Percentiles rank a stretch among this genome's conserved stretches.
phyloP scores from a whole-genome alignment of 2,888 invertebrate species.

The Nomada hirtipes region DNA sequence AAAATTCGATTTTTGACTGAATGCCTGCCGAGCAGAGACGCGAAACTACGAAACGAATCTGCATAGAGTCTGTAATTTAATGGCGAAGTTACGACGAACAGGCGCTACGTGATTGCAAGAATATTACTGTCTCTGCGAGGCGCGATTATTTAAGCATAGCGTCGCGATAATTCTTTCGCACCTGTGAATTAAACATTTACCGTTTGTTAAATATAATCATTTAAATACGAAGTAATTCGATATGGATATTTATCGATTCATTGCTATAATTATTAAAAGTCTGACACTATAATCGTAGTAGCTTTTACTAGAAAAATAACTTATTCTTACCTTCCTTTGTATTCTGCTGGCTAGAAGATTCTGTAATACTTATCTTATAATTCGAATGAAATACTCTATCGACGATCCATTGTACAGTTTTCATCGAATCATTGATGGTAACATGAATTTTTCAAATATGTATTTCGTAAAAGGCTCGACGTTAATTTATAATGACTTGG shows the following conservation, averaged over 20 bases:
- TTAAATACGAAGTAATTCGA: too few species aligned
- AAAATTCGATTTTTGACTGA: conserved; percentile 18
- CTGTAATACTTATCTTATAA: background rate
- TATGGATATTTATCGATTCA: too few species aligned
- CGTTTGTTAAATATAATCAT: too few species aligned
- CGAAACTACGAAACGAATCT: conserved; percentile 4
- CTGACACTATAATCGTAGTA: too few species aligned
- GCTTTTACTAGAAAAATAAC: background rate
- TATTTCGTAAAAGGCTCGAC: background rate
- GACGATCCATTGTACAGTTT: background rate
- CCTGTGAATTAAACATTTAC: too few species aligned
- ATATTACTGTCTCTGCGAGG: background rate
- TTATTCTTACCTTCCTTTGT: background rate
- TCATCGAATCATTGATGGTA: background rate
- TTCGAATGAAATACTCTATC: background rate
- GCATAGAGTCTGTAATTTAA: conserved; percentile 15
- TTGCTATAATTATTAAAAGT: too few species aligned
- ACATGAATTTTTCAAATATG: background rate
- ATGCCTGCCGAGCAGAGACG: conserved; percentile 2
- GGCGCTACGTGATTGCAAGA: conserved; percentile 5
- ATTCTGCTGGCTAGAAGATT: too few species aligned
- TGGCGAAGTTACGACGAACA: background rate
- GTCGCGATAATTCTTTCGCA: too few species aligned
- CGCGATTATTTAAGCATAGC: background rate
- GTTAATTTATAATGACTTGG: background rate